phyloP scores from a whole-genome alignment of 2,797 vertebrate genomes.

The Spinus pinus region DNA sequence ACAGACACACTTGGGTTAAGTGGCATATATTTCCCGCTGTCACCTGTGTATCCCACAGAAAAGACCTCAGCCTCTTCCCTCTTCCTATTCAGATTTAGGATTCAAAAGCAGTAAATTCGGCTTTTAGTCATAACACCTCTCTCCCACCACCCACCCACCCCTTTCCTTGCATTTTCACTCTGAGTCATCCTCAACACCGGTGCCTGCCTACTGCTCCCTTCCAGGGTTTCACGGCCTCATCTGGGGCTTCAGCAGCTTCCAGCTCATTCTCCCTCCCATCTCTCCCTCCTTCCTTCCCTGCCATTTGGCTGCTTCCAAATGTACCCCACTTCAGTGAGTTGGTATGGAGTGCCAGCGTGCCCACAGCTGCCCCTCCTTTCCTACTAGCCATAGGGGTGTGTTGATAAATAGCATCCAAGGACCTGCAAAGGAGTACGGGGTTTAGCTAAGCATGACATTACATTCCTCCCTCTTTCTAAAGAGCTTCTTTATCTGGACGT shows the following conservation, averaged over 20 bases:
- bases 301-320: conserved; percentile 1
- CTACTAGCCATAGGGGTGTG: background rate
- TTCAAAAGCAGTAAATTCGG: conserved; percentile 39
- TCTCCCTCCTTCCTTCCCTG: background rate
- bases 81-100: conserved; percentile 31
- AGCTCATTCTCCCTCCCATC: background rate
- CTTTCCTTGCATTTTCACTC: conserved; percentile 53
- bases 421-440: background rate
- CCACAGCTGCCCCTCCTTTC: background rate
- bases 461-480: background rate
- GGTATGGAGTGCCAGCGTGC: background rate
- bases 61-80: conserved; percentile 6
- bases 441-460: background rate
- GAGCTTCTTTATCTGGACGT: background rate
- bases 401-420: background rate
- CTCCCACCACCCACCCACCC: conserved; percentile 41
- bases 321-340: background rate
- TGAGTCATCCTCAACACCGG: conserved; percentile 57
- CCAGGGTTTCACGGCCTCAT: conserved; percentile 42
- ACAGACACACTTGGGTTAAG: background rate
- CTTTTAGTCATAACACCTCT: conserved; percentile 71
- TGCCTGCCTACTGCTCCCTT: conserved; percentile 59
- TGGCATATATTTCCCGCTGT: background rate
- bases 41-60: background rate
- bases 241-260: conserved; percentile 35